Conservation (phyloP, 2,113 vertebrate species). For the Psittacara wagleri region DNA sequence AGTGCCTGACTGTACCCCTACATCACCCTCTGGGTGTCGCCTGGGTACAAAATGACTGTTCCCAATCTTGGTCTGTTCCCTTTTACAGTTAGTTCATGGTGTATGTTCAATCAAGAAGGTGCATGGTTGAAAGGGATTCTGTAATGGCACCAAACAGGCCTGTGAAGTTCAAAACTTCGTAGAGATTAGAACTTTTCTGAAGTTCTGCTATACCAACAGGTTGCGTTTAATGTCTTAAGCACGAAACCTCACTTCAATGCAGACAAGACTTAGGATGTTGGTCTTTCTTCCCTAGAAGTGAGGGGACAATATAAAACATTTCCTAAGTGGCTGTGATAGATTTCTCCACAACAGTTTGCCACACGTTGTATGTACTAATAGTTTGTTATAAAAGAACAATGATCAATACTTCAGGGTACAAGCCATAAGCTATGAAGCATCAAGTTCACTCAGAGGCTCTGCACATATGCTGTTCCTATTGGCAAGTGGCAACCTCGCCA, state of each 20-base stretch:
- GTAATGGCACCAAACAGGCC: not conserved
- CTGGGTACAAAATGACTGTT: not conserved
- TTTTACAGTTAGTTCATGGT: not conserved
- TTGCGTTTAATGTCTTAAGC: not conserved
- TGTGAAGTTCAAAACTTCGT: not conserved
- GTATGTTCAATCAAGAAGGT: not conserved
- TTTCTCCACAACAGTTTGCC: not conserved
- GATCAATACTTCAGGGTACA: not conserved
- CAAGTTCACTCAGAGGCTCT: not conserved
- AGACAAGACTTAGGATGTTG: not conserved
- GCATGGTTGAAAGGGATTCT: not conserved
- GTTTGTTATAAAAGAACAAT: not conserved
- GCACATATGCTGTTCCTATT: not conserved
- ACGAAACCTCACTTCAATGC: not conserved
- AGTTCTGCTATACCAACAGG: not conserved
- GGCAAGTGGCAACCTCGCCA: not conserved
- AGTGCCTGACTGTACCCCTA: rapidly evolving
- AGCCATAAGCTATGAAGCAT: not conserved
- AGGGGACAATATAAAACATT: not conserved
- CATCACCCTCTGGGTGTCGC: not conserved
- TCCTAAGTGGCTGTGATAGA: not conserved
- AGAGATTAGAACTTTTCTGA: not conserved
- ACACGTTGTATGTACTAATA: not conserved
- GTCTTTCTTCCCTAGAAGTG: not conserved
- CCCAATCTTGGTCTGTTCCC: rapidly evolving